phyloP scores from a whole-genome alignment of 2,797 vertebrate genomes.

The Manis pentadactyla region DNA sequence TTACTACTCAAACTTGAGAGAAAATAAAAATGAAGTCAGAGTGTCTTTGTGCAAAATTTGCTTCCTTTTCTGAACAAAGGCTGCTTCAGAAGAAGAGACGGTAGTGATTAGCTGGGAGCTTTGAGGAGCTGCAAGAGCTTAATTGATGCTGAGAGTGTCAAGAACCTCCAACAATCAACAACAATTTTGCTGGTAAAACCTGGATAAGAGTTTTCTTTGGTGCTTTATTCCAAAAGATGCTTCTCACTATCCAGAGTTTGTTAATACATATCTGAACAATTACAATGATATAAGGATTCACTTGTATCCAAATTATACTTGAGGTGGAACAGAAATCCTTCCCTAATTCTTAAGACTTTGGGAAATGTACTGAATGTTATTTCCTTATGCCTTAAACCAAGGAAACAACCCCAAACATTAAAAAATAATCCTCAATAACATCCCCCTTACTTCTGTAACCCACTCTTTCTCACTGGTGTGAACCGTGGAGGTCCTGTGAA shows the following conservation, averaged over 20 bases:
- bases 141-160: background rate
- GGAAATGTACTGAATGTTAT: background rate
- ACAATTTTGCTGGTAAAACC: background rate
- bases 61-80: constrained; percentile 32
- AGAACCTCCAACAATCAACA: background rate
- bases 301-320: background rate
- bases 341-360: background rate
- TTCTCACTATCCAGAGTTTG: background rate
- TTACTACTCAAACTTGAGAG: constrained; percentile 62
- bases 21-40: constrained; percentile 59
- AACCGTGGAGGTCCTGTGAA: rapidly evolving
- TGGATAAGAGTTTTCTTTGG: background rate
- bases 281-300: background rate
- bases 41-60: constrained; percentile 39
- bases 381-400: background rate
- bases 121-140: background rate
- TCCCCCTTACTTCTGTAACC: background rate
- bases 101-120: background rate
- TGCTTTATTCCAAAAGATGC: background rate
- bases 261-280: background rate
- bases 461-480: background rate
- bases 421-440: background rate
- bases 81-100: background rate
- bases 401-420: background rate
- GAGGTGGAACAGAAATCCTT: background rate